These are phyloP conservation scores for Cyanocitta stelleri DNA, from an alignment of 2,113 vertebrate genomes.

Conservation along the genomic window DNA sequence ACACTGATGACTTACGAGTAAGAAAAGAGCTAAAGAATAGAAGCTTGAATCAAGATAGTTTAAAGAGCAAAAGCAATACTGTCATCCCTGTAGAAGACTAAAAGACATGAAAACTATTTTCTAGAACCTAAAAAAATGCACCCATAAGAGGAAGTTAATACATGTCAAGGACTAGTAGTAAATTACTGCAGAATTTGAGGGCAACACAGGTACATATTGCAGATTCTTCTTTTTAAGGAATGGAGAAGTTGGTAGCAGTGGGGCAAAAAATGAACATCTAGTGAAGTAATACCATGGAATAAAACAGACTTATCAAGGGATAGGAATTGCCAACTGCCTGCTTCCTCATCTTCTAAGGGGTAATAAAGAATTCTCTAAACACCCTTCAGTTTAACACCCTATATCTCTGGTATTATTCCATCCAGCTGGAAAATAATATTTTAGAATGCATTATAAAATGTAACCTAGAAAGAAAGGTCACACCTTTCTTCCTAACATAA, in stretches of 20 bases:
- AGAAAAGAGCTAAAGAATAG: neutral
- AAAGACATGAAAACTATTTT: neutral
- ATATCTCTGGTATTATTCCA: neutral
- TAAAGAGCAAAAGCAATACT: neutral
- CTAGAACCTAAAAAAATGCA: neutral
- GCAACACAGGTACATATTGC: neutral
- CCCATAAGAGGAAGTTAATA: neutral
- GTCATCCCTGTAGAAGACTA: neutral
- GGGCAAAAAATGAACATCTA: neutral
- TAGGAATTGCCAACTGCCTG: neutral
- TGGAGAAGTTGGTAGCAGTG: neutral
- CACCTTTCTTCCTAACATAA: neutral
- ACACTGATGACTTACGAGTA: neutral
- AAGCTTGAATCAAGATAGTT: neutral
- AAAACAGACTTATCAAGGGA: neutral
- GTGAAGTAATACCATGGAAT: neutral
- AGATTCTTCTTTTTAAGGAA: neutral
- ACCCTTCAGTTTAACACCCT: neutral
- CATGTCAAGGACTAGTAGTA: neutral
- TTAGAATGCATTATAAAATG: neutral
- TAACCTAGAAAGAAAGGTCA: neutral
- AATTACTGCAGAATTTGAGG: neutral
- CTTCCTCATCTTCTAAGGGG: neutral
- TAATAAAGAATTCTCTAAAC: neutral
- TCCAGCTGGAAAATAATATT: neutral